A percentile compares a stretch with the other conserved stretches of the same genome.
phyloP scores from a whole-genome alignment of 2,113 vertebrate genomes.

The Chitala chitala region DNA sequence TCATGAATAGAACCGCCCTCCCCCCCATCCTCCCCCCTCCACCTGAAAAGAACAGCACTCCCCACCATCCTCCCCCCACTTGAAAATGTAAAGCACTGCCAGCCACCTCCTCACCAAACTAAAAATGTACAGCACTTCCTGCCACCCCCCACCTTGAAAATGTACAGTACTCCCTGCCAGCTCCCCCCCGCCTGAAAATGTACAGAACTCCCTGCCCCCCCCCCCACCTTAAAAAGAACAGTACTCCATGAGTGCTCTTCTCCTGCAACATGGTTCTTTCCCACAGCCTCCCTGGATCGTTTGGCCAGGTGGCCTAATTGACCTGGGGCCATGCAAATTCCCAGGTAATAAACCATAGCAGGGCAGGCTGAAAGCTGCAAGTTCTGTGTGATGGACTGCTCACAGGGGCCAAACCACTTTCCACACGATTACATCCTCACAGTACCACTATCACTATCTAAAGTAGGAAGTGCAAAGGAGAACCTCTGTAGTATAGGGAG shows the following conservation, averaged over 20 bases:
- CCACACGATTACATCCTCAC: background rate
- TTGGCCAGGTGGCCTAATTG: background rate
- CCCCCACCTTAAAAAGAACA: background rate
- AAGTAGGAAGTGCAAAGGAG: background rate
- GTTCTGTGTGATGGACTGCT: background rate
- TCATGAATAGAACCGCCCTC: too few relatives aligned
- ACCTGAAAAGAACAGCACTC: too few relatives aligned
- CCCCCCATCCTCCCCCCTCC: too few relatives aligned
- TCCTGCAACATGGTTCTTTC: background rate
- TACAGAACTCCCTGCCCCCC: too few relatives aligned
- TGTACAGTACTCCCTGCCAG: too few relatives aligned
- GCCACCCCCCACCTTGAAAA: background rate
- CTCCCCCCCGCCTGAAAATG: too few relatives aligned
- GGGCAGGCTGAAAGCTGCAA: background rate
- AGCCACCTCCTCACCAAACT: conserved; percentile 87
- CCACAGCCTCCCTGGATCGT: background rate
- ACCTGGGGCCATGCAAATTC: conserved; percentile 3
- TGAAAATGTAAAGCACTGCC: too few relatives aligned
- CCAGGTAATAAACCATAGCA: conserved; percentile 6
- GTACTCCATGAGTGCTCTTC: background rate
- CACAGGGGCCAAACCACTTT: background rate
- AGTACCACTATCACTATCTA: background rate
- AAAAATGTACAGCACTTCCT: conserved; percentile 35
- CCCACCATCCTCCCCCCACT: too few relatives aligned
- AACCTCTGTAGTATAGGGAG: too few relatives aligned